These are phyloP conservation scores for Lysandra bellargus DNA, from an alignment of 2,888 invertebrate species.

Conservation along the genomic window DNA sequence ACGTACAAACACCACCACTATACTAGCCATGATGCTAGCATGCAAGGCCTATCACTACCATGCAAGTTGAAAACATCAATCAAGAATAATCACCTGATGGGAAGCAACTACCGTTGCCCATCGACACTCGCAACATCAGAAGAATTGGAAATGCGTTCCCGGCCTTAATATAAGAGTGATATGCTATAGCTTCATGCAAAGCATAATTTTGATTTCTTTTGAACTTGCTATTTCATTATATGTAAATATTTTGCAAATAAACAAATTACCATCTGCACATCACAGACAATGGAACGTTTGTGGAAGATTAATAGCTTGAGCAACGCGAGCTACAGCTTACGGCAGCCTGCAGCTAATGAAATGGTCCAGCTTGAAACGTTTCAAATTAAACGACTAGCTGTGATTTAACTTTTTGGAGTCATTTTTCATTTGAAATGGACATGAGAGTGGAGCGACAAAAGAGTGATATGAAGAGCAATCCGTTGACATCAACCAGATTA, in stretches of 20 bases:
- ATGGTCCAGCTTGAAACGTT: slow-evolving; percentile 8
- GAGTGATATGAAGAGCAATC: too few species aligned
- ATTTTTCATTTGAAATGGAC: background rate
- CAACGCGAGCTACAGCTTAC: slow-evolving; percentile 9
- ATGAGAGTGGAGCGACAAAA: too few species aligned
- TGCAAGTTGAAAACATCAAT: too few species aligned
- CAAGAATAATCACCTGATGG: too few species aligned
- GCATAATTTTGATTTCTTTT: background rate
- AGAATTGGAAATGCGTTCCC: too few species aligned
- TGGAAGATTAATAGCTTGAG: slow-evolving; percentile 20
- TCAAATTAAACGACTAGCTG: slow-evolving; percentile 8
- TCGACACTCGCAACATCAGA: too few species aligned
- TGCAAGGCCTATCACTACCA: too few species aligned
- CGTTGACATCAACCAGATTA: too few species aligned
- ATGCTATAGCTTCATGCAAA: background rate
- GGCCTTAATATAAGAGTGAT: too few species aligned
- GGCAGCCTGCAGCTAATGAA: slow-evolving; percentile 19
- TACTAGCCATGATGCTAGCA: too few species aligned
- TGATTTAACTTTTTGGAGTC: background rate
- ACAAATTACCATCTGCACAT: slow-evolving; percentile 7
- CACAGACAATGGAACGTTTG: background rate
- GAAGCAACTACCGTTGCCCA: too few species aligned
- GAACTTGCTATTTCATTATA: background rate
- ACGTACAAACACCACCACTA: too few species aligned
- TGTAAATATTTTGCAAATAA: background rate